Conservation (phyloP, 2,797 vertebrate species). For the Hippoglossus hippoglossus region DNA sequence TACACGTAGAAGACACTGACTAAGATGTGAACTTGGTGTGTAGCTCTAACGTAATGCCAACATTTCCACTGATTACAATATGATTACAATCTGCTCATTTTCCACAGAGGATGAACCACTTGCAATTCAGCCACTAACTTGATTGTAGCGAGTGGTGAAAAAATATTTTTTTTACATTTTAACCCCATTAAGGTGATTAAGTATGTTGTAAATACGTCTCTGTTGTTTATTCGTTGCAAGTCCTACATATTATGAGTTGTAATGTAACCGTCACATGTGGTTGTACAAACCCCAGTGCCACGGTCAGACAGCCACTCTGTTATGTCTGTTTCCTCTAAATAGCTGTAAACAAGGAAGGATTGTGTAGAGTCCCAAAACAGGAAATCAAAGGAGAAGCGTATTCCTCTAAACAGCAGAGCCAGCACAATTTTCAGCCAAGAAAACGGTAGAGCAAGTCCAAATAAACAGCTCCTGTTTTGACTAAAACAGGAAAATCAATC, state of each 20-base stretch:
- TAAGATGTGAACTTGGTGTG: no score
- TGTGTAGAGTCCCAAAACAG: background rate
- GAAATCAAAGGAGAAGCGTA: conserved; percentile 8
- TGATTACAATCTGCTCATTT: background rate
- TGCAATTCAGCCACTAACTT: background rate
- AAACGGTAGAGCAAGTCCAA: background rate
- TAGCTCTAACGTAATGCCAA: no score
- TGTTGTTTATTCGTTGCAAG: background rate
- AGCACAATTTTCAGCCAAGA: background rate
- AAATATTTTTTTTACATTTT: background rate
- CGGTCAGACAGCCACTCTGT: background rate
- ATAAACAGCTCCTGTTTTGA: background rate
- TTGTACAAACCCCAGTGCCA: background rate
- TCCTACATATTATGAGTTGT: background rate
- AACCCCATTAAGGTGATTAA: background rate
- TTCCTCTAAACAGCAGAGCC: background rate
- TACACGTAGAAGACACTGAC: no score
- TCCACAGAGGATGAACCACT: background rate
- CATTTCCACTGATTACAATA: no score
- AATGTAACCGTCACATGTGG: background rate
- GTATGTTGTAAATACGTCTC: background rate
- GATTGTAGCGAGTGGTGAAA: background rate
- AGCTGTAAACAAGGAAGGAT: background rate
- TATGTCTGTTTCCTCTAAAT: background rate
- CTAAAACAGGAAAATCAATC: background rate